Evolutionary conservation across 2,888 invertebrate species (phyloP).

Genomic region (Stictocephala bisonia): DNA sequence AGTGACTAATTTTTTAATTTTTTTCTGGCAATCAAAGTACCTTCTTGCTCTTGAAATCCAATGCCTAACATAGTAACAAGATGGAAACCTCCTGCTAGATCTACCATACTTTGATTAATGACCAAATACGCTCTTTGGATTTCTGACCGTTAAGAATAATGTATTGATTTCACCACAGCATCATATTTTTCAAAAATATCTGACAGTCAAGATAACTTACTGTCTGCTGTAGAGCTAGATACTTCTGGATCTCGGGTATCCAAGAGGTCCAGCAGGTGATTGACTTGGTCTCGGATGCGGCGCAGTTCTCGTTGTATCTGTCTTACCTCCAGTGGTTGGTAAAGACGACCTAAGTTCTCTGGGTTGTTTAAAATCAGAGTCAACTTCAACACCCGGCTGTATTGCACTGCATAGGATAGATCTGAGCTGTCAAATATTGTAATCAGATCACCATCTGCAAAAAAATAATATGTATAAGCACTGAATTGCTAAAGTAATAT

Average conservation of each 20-base stretch:
- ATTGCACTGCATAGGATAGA: constrained; percentile 76
- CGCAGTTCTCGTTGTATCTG: constrained; percentile 64
- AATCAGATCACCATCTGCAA: constrained; percentile 76
- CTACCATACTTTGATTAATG: too few relatives aligned
- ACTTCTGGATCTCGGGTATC: constrained; percentile 64
- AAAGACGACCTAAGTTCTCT: constrained; percentile 59
- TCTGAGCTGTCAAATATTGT: constrained; percentile 78
- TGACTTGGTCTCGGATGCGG: constrained; percentile 71
- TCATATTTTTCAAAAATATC: too few relatives aligned
- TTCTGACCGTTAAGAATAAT: too few relatives aligned
- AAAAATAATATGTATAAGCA: constrained; percentile 41
- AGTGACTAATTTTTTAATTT: too few relatives aligned
- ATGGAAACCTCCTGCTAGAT: too few relatives aligned
- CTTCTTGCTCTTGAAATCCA: too few relatives aligned
- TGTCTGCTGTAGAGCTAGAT: constrained; percentile 57
- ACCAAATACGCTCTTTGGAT: too few relatives aligned
- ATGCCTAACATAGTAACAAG: too few relatives aligned
- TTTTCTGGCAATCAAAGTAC: too few relatives aligned
- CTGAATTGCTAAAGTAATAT: not conserved
- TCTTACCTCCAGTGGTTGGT: constrained; percentile 57
- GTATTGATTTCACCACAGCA: too few relatives aligned
- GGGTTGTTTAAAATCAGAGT: constrained; percentile 68
- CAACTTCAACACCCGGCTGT: constrained; percentile 73
- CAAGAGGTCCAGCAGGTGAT: constrained; percentile 70
- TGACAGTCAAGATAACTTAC: too few relatives aligned